phyloP scores from a whole-genome alignment of 2,888 invertebrate genomes.

The Coleophora deauratella region DNA sequence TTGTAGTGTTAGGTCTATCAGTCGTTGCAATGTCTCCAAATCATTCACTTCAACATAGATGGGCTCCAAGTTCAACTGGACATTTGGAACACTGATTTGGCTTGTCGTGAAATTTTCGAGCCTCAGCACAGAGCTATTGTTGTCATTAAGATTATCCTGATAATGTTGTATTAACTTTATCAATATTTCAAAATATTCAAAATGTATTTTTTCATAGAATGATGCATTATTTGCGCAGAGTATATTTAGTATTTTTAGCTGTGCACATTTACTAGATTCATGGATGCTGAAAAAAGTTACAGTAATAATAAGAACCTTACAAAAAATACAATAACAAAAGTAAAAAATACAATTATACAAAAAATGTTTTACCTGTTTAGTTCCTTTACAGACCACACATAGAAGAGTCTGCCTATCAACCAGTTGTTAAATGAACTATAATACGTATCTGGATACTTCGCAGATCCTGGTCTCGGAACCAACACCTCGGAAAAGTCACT shows the following conservation, averaged over 20 bases:
- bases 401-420: constrained; percentile 79
- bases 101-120: constrained; percentile 63
- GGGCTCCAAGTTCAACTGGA: constrained; percentile 51
- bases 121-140: constrained; percentile 20
- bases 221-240: constrained; percentile 64
- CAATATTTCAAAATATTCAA: constrained; percentile 62
- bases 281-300: constrained; percentile 63
- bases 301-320: too few species aligned
- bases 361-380: constrained; percentile 49
- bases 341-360: background rate
- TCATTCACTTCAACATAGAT: constrained; percentile 51
- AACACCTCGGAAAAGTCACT: constrained; percentile 72
- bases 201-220: constrained; percentile 60
- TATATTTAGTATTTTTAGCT: constrained; percentile 69
- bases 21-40: constrained; percentile 39
- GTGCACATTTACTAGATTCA: constrained; percentile 65
- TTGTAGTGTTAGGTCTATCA: constrained; percentile 47
- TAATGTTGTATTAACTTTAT: constrained; percentile 55
- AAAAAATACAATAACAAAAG: constrained; percentile 11
- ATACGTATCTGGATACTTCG: constrained; percentile 54
- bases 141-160: constrained; percentile 27
- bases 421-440: constrained; percentile 77
- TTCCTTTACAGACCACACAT: constrained; percentile 73
- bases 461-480: constrained; percentile 58
- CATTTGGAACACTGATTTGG: constrained; percentile 44